Base-by-base conservation (phyloP, 1,140 invertebrate genomes). In the Himalopsyche phryganea region DNA sequence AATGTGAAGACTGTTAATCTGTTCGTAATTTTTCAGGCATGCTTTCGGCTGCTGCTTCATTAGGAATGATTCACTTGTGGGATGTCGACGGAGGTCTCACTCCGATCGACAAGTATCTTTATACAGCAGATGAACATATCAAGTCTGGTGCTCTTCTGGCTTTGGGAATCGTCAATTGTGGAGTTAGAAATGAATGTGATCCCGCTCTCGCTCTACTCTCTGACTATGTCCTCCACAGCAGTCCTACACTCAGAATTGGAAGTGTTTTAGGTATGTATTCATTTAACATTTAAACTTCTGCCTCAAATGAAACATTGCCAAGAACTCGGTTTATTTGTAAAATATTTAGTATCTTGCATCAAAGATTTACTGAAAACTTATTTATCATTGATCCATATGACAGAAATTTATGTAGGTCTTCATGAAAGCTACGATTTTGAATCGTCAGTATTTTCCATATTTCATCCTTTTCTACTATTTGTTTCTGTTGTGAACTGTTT, bases 51-150 rank as follows among this genome's bases (percentile, higher is more conserved):
- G 97, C 96, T 1, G 98, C 97, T 0, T 98, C 96, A 0, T 77
- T 98, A 1, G 98, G 98, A 42, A 81, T 99, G 48, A 83, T 85
- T 58, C 83, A 98, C 17, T 74, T 99, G 1, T 99, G 98, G 98
- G 97, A 99, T 77, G 94, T 99, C 1, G 97, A 99, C 71, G 95
- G 95, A 40, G 96, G 97, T 62, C 79, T 99, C 11, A 96, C 94
- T 0, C 94, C 96, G 59, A 99, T 99, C 66, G 98, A 99, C 76
- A 98, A 98, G 75, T 99, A 98, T 72, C 77, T 99, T 0, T 99
- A 99, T 70, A 96, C 96, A 0, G 89, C 93, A 0, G 96, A 99
- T 68, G 96, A 99, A 70, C 86, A 89, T 55, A 90, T 90, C 44
- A 98, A 98, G 80, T 94, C 96, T 1, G 98, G 98, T 18, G 96